Evolutionary conservation across 2,888 invertebrate genomes (phyloP).

Genomic region (Parthenolecanium corni): DNA sequence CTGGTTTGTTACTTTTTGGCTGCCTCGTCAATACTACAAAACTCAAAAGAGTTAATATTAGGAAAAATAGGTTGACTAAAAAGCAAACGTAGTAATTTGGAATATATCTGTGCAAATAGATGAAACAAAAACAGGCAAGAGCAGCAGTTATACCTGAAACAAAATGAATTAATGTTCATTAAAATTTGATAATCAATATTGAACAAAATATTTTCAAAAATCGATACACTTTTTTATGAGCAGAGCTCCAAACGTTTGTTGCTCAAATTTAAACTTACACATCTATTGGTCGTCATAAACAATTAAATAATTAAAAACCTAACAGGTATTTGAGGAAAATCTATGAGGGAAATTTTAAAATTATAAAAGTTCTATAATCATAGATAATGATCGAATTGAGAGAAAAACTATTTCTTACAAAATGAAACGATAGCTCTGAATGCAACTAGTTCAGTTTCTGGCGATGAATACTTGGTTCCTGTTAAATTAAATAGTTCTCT

Average conservation of each 20-base stretch:
- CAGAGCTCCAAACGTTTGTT: no score
- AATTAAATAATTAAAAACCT: no score
- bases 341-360: no score
- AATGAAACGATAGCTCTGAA: conserved; percentile 49
- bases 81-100: not conserved
- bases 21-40: conserved; percentile 16
- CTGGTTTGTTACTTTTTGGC: not conserved
- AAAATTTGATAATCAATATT: no score
- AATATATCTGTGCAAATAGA: not conserved
- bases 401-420: no score
- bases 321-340: no score
- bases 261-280: no score
- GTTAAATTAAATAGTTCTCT: conserved; percentile 51
- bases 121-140: conserved; percentile 4
- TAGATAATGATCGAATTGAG: no score
- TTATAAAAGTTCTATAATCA: no score
- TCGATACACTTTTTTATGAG: no score
- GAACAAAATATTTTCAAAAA: no score
- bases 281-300: no score
- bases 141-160: conserved; percentile 2
- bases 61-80: not conserved
- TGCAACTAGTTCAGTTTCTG: conserved; percentile 52
- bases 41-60: not conserved
- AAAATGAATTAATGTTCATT: not conserved
- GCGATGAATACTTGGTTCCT: conserved; percentile 54